Base-by-base conservation (phyloP, 2,888 invertebrate species). In the Drosophila prolongata region DNA sequence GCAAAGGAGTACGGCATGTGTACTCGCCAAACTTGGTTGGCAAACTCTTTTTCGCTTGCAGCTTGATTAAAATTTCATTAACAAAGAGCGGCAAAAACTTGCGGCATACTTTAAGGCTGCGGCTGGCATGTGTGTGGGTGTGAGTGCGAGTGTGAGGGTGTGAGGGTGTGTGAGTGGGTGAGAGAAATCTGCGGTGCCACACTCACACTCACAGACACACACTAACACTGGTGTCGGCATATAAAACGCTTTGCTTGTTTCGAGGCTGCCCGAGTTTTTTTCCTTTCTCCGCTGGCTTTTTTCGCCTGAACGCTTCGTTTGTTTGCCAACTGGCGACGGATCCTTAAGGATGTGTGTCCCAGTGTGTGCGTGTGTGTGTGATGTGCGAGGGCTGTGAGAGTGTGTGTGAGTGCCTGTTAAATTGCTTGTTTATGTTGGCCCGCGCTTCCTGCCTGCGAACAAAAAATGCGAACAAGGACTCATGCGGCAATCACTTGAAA, bases 31-130 rank as follows among this genome's bases (percentile, higher is more conserved):
- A 71, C 70, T 71, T 71, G 62, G 38, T 61, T 27, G 62, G 71
- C 56, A 70, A 71, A 71, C 71, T 70, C 71, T 54, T 71, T 71
- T 42, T 42, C 37, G 66, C 65, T 65, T 50, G 65, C 66, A 62
- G 83, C 87, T 79, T 86, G 88, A 86, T 86, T 87, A 86, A 86
- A 87, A 86, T 86, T 86, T 86, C 87, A 86, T 86, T 85, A 86
- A 87, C 83, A 79, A 68, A 80, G 80, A 82, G 73, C 62, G 61
- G 52, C 57, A 73, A 74, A 73, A 73, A 61, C 75, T 83, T 83
- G 86, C 76, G 80, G 87, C 87, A 85, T 80, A 75, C 86, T 86
- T 86, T 80, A 83, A 83, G 75, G 80, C 79, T 64, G 65, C 35
- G 75, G 61, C 52, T 46, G 42, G 37, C 56, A 49, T 49, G 52